phyloP scores from a whole-genome alignment of 2,888 invertebrate species.

The Hirtodrosophila alboralis region DNA sequence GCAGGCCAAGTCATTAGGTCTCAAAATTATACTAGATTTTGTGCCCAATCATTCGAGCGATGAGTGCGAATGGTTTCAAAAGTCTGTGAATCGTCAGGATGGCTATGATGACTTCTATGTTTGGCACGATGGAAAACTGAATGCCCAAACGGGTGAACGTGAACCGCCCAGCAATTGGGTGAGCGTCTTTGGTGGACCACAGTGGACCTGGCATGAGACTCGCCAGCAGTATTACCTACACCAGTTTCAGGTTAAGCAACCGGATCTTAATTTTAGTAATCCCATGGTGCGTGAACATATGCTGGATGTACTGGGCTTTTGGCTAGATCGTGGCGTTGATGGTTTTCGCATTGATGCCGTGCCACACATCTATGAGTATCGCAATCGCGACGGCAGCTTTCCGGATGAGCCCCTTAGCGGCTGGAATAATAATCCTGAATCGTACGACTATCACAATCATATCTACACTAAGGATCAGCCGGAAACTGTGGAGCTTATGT shows the following conservation, averaged over 20 bases:
- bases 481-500: conserved; percentile 86
- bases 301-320: conserved; percentile 87
- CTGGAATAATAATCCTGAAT: conserved; percentile 84
- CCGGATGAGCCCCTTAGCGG: conserved; percentile 85
- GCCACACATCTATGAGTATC: conserved; percentile 86
- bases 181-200: conserved; percentile 86
- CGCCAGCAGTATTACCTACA: conserved; percentile 89
- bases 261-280: conserved; percentile 92
- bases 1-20: conserved; percentile 85
- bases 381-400: conserved; percentile 70
- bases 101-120: conserved; percentile 90
- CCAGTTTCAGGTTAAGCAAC: conserved; percentile 87
- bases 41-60: conserved; percentile 92
- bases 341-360: conserved; percentile 90
- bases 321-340: conserved; percentile 90
- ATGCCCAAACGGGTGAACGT: conserved; percentile 49
- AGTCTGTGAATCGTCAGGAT: conserved; percentile 87
- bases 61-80: conserved; percentile 93
- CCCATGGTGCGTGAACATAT: conserved; percentile 88
- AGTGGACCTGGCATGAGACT: conserved; percentile 88
- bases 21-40: conserved; percentile 86
- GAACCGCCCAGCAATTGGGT: conserved; percentile 79
- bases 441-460: conserved; percentile 86
- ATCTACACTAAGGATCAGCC: conserved; percentile 87
- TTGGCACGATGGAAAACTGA: conserved; percentile 87